Base-by-base conservation (phyloP, 2,797 vertebrate species). In the Arctocebus calabarensis region DNA sequence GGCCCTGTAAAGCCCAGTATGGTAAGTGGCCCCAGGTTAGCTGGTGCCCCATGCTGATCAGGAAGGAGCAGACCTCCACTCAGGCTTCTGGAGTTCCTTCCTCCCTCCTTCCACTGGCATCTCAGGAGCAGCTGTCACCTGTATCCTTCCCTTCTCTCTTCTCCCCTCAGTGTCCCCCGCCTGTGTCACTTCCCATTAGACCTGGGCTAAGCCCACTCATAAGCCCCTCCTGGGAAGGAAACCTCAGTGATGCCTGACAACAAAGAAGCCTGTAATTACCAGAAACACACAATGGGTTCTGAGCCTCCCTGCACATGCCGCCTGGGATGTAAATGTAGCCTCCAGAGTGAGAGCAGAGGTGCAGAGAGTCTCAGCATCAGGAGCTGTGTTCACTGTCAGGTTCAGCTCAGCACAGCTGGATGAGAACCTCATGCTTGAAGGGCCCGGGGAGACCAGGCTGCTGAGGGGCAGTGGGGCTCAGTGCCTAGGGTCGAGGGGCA, bases 111-210 rank as follows among this genome's bases (percentile, higher is more conserved):
- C 59, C 45, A 7, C 48, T 0, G 2, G 43, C 3, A 40, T 27
- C n/a, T 55, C 9, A 5, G 55, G n/a, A 78, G 22, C 10, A 83
- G 57, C 23, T 16, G 48, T 0, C 19, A 25, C 68, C 68, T 14
- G 5, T 7, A 17, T 10, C 57, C 27, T 34, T n/a, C 25, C 61
- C 40, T 64, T 25, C 20, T 29, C 20, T 2, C 23, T 7, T 29
- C 29, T 40, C 45, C 10, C 52, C 29, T 34, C 20, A 4, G 25
- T 62, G 57, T 55, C 70, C 40, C 22, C 70, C n/a, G n/a, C 29
- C 74, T 83, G 77, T 82, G 83, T 91, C 86, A 73, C 52, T 59
- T 85, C n/a, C 92, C 16, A 0, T 90, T 79, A 90, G 87, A 75
- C 73, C 57, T 43, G 34, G 62, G 88, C 75, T 29, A 74, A 86